Conservation (phyloP, 2,113 vertebrate genomes). For the Cephalopholis sonnerati region DNA sequence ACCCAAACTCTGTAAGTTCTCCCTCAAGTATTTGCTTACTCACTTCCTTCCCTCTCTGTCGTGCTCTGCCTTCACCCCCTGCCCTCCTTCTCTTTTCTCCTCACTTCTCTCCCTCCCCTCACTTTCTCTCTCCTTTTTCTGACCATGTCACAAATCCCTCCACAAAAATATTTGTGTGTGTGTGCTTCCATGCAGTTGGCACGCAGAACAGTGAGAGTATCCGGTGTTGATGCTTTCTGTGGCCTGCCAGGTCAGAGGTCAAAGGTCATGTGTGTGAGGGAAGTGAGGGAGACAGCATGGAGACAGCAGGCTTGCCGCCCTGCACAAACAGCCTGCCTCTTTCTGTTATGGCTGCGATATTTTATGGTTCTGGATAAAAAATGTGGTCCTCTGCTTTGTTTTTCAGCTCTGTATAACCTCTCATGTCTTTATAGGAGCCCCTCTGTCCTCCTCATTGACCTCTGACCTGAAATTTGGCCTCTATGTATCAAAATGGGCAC, state of each 20-base stretch:
- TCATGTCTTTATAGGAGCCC: background rate
- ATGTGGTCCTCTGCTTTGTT: background rate
- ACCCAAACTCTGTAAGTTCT: slow-evolving; percentile 89
- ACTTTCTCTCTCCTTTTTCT: slow-evolving; percentile 3
- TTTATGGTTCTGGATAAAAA: slow-evolving; percentile 31
- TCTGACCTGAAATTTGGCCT: background rate
- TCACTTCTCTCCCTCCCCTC: slow-evolving; percentile 1
- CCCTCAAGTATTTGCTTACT: slow-evolving; percentile 31
- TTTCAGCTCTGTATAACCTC: background rate
- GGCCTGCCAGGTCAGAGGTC: slow-evolving; percentile 58
- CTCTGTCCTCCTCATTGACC: background rate
- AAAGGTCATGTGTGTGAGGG: slow-evolving; percentile 73
- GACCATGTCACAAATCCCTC: slow-evolving; percentile 2
- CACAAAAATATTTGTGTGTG: slow-evolving; percentile 20
- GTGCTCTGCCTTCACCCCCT: background rate
- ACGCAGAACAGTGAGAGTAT: slow-evolving; percentile 61
- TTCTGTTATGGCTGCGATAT: slow-evolving; percentile 46
- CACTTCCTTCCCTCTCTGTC: slow-evolving; percentile 38
- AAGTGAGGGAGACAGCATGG: slow-evolving; percentile 68
- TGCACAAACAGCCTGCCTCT: slow-evolving; percentile 67
- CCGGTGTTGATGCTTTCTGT: slow-evolving; percentile 72
- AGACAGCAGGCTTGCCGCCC: slow-evolving; percentile 73
- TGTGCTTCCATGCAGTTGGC: slow-evolving; percentile 46
- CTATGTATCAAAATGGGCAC: background rate
- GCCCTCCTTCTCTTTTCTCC: slow-evolving; percentile 1